Evolutionary conservation across 1,140 invertebrate species (phyloP), one percentile per base, ranked within the genome.

Genomic region (Wiebesia pumilae): DNA sequence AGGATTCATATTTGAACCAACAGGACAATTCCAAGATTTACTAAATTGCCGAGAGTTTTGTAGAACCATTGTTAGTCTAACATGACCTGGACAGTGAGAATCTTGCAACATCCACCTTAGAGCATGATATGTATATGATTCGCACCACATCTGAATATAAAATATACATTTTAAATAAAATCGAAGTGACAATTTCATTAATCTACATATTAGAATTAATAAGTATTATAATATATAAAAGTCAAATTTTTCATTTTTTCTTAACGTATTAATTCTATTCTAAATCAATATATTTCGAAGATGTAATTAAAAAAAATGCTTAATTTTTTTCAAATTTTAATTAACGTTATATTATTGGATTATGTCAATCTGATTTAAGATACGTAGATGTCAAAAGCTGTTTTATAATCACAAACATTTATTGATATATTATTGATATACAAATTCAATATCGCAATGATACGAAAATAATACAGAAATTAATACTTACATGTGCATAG

Each of bases 31-130:
- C 94, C 97, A 99, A 4, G 96, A 95, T 77, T 95, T 91, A 0
- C 97, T 95, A 92, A 99, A 99, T 86, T 98, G 97, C 69, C 95
- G 92, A 0, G 96, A 97, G 92, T 99, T 99, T 71, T 96, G 96
- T 6, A 99, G 92, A 0, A 97, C 96, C 0, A 97, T 98, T 71
- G 95, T 95, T 0, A 99, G 96, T 75, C 98, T 95, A 90, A 97
- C 95, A 89, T 95, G 94, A 12, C 96, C 96, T 0, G 97, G 97
- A 85, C 96, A 95, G 89, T 98, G 97, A 40, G 96, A 95, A 87
- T 97, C 97, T 79, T 96, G 93, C 9, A 98, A 89, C 89, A 97
- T 96, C 87, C 95, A 95, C 69, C 94, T 93, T 0, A 97, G 91
- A 1, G 96, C 95, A 10, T 95, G 93, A n/a, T 94, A 90, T 0